Base-by-base conservation (phyloP, 2,113 vertebrate genomes). In the Scortum barcoo region DNA sequence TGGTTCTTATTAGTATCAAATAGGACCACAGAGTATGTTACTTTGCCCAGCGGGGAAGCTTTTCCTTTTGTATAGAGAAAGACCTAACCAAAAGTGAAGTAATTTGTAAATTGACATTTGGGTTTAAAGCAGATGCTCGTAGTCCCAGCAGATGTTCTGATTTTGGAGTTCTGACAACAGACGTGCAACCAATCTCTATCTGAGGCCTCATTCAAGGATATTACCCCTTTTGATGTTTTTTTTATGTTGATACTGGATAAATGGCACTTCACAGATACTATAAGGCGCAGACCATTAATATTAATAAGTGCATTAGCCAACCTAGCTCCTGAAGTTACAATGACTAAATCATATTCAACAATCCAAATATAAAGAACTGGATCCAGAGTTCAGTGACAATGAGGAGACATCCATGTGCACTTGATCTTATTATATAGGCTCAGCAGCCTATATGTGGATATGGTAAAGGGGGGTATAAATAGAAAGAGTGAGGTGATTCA, bases 1-100 rank as follows among this genome's bases (percentile, higher is more conserved):
- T 89, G 91, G 84, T 90, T 93, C 72, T 58, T 87, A 74, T 92
- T 93, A 80, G 57, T 83, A 77, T 91, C 91, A 88, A 80, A 87
- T 83, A 77, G 83, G 86, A 88, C 84, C 82, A 81, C 91, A 86
- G 84, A 89, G 73, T 85, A 79, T 79, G 82, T 86, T 80, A 51
- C 74, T 86, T 86, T 73, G 65, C 76, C 53, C 77, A 78, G 46
- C 80, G 72, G 83, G 72, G 60, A 72, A 72, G 69, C 60, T 70
- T 86, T 83, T 85, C 40, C 65, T 88, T 88, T 76, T 79, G 54
- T 70, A 33, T 44, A 42, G 54, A 26, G 61, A 72, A 75, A 77
- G 60, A 84, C 20, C 14, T 56, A 54, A 81, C 74, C 72, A 42
- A 88, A 89, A 81, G 74, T 84, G 28, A 86, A 87, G 88, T 88